Evolutionary conservation across 2,113 vertebrate species (phyloP).

Genomic region (Perca schrenkii): DNA sequence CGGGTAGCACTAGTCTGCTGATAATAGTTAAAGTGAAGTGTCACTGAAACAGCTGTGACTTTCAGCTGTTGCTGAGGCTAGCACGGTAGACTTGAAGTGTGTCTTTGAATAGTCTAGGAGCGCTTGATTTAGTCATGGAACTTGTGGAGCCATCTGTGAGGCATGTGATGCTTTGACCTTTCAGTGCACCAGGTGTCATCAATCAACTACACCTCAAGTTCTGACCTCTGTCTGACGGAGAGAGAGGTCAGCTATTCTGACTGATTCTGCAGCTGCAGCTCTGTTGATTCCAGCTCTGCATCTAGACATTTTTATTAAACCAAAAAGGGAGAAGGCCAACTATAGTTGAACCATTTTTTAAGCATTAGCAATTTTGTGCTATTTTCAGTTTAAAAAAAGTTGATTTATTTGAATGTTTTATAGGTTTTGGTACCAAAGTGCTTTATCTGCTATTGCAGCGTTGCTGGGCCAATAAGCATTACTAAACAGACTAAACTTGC

Average conservation of each 20-base stretch:
- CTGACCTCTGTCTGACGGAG: neutral
- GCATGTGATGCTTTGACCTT: constrained; percentile 66
- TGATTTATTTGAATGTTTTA: neutral
- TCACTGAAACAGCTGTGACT: constrained; percentile 34
- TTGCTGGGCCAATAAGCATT: neutral
- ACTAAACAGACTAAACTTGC: neutral
- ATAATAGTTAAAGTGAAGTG: neutral
- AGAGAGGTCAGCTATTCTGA: neutral
- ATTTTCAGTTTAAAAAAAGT: neutral
- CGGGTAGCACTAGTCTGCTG: neutral
- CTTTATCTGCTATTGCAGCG: neutral
- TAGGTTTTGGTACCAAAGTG: neutral
- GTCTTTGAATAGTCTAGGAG: constrained; percentile 56
- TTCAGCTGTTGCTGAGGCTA: constrained; percentile 61
- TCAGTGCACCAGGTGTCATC: constrained; percentile 44
- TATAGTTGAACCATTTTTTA: neutral
- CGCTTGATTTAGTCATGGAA: constrained; percentile 63
- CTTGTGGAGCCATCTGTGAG: constrained; percentile 24
- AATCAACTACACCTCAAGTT: constrained; percentile 21
- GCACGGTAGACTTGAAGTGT: constrained; percentile 37
- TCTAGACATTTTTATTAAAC: neutral
- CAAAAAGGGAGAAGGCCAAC: neutral
- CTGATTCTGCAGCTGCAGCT: constrained; percentile 8
- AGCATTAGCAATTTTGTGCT: neutral
- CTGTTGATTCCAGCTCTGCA: neutral